Conservation (phyloP, 1,140 invertebrate genomes). For the Vanessa tameamea region DNA sequence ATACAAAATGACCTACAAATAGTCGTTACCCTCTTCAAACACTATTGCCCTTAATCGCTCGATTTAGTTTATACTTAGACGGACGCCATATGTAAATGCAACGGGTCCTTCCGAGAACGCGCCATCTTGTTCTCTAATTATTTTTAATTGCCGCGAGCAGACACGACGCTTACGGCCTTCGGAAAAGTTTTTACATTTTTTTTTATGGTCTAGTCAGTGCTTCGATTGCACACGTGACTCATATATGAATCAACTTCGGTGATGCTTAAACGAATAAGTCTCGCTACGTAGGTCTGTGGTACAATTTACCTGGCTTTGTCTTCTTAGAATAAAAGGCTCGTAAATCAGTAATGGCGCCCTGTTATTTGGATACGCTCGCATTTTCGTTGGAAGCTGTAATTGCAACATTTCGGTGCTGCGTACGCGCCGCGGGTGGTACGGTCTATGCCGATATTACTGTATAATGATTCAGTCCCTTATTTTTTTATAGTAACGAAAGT, state of each 20-base stretch:
- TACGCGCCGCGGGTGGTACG: constrained; percentile 56
- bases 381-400: constrained; percentile 56
- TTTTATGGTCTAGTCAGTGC: constrained; percentile 70
- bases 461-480: constrained; percentile 19
- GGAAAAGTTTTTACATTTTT: constrained; percentile 62
- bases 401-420: constrained; percentile 40
- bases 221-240: constrained; percentile 17
- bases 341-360: constrained; percentile 70
- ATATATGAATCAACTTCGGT: background rate
- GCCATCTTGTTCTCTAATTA: constrained; percentile 75
- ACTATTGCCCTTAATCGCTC: constrained; percentile 75
- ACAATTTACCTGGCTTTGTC: constrained; percentile 46
- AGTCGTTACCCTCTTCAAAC: constrained; percentile 71
- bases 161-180: constrained; percentile 66
- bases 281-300: constrained; percentile 32
- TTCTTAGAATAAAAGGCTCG: constrained; percentile 58
- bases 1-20: constrained; percentile 37
- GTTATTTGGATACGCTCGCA: constrained; percentile 62
- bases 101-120: constrained; percentile 71
- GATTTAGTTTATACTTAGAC: constrained; percentile 68
- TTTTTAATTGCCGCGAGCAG: constrained; percentile 78
- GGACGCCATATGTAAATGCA: constrained; percentile 76
- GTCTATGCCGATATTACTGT: constrained; percentile 33
- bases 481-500: constrained; percentile 14
- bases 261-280: background rate